Conservation (phyloP, 2,113 vertebrate genomes). For the Micromys minutus region DNA sequence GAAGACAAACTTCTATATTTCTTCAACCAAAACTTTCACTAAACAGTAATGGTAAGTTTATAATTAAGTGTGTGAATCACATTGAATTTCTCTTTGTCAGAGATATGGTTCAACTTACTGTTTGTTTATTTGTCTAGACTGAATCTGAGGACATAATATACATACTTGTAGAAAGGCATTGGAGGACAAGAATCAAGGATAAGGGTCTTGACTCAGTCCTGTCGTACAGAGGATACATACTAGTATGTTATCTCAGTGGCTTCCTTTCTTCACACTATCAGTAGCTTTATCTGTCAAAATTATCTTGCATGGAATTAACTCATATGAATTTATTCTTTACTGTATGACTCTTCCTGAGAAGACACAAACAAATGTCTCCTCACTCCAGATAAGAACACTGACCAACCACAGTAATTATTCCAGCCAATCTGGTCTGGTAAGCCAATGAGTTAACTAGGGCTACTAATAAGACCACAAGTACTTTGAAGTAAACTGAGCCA, state of each 20-base stretch:
- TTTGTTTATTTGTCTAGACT: neutral
- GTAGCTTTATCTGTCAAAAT: neutral
- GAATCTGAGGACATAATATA: neutral
- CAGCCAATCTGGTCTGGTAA: neutral
- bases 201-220: rapidly evolving
- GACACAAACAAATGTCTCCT: neutral
- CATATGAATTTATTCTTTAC: neutral
- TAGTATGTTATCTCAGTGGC: neutral
- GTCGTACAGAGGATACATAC: neutral
- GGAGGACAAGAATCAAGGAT: neutral
- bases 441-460: neutral
- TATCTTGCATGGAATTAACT: neutral
- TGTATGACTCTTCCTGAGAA: neutral
- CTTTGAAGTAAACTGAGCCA: neutral
- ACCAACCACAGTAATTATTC: neutral
- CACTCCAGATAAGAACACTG: neutral
- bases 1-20: neutral
- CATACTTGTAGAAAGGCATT: neutral
- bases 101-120: neutral
- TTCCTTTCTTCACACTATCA: neutral
- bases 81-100: neutral
- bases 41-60: neutral
- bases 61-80: neutral
- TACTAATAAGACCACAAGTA: neutral
- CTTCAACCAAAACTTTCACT: neutral